Evolutionary conservation across 2,797 vertebrate genomes (phyloP).

Genomic region (Hylomyscus alleni): DNA sequence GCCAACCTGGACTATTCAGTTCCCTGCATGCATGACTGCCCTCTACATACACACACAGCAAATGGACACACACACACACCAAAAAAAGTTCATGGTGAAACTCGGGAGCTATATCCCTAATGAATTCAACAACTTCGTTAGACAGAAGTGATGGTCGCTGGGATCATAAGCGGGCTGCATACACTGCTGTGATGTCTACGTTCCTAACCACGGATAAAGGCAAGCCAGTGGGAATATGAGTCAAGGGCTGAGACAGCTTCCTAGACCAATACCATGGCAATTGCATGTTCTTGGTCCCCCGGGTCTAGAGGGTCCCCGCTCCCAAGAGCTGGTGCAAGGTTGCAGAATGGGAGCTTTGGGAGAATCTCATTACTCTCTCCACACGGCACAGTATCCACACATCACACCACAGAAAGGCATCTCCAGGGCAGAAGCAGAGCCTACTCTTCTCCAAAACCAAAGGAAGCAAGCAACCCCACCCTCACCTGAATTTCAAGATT

Average conservation of each 20-base stretch:
- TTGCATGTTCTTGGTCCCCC: not conserved
- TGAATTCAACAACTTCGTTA: not conserved
- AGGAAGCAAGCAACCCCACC: not conserved
- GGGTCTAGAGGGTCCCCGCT: not conserved
- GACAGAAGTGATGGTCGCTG: not conserved
- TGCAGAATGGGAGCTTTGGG: too few relatives aligned
- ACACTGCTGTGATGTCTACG: not conserved
- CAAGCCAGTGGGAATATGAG: not conserved
- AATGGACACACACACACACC: not conserved
- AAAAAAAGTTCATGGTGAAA: not conserved
- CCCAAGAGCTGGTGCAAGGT: not conserved
- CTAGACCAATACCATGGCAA: not conserved
- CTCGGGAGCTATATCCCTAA: not conserved
- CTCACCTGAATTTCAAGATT: not conserved
- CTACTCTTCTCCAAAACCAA: not conserved
- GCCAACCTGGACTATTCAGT: not conserved
- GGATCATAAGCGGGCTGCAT: not conserved
- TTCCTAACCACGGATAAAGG: not conserved
- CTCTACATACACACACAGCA: too few relatives aligned
- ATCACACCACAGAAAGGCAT: not conserved
- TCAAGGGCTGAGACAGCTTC: not conserved
- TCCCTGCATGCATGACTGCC: not conserved
- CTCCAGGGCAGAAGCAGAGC: too few relatives aligned
- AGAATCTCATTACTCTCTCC: too few relatives aligned
- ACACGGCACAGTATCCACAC: rapidly evolving